Base-by-base conservation (phyloP, 2,888 invertebrate species). In the Stomorhina lunata region DNA sequence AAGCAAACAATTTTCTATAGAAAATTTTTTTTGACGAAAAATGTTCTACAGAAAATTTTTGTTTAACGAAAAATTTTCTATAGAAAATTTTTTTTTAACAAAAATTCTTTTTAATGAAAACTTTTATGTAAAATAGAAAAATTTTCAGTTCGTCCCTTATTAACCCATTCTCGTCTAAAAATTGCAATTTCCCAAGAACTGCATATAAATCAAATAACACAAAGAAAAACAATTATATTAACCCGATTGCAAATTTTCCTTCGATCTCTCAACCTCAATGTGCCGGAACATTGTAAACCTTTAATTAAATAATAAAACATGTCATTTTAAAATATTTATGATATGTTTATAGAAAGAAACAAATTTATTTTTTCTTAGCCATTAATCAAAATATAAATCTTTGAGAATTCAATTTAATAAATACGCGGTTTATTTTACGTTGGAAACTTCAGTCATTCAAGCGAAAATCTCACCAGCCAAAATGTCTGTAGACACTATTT, bases 221-320 rank as follows among this genome's bases (percentile, higher is more conserved):
- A 22, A 25, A 4, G 25, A 50, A 25, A 22, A 50, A 50, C n/a
- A 45, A 9, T 20, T 20, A 50, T 27, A 12, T 5, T 20, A 20
- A 3, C 15, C 50, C 34, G 57, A 59, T 61, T 53, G 2, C 17
- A 17, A 12, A 27, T 15, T 37, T 68, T 48, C 32, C 4, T n/a
- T 61, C 25, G 27, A 12, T 29, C 25, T 4, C 20, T 61, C 25
- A 34, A 12, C 32, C 25, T 61, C 34, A 61, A 66, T 68, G 25
- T 66, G 81, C 77, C 81, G 81, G 81, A 81, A 77, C 48, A 40
- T 61, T 40, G 34, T 7, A 61, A 66, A 48, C 81, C 81, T 68
- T 81, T 81, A 77, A 81, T 81, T 81, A 81, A 77, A 77, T 81
- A 77, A 77, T 55, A 25, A 61, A 66, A 73, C 59, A 53, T 81